phyloP scores from a whole-genome alignment of 2,113 vertebrate species.

The Polypterus bichir region DNA sequence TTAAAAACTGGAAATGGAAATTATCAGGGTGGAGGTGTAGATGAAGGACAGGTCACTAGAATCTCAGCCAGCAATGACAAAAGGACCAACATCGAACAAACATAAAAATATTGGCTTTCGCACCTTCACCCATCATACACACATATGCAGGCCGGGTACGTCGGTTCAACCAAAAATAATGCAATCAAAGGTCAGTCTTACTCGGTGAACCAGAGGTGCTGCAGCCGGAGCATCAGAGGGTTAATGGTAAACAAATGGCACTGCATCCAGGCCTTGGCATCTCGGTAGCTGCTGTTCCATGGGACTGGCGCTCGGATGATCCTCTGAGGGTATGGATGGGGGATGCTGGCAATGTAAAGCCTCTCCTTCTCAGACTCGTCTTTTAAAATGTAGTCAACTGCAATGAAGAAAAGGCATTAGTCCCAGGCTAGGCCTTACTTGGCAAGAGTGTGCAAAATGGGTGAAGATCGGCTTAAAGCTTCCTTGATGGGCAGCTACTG shows the following conservation, averaged over 20 bases:
- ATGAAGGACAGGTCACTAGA: too few species aligned
- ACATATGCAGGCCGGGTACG: too few species aligned
- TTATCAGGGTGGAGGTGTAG: too few species aligned
- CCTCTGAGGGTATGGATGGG: conserved; percentile 51
- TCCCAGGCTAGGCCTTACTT: neutral
- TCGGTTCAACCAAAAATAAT: too few species aligned
- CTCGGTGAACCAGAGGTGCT: conserved; percentile 67
- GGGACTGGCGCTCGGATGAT: conserved; percentile 68
- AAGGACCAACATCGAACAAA: too few species aligned
- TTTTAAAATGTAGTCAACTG: conserved; percentile 80
- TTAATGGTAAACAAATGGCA: conserved; percentile 59
- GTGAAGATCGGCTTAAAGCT: too few species aligned
- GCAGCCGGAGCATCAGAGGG: conserved; percentile 58
- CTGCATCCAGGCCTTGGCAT: conserved; percentile 50
- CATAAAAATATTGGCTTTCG: too few species aligned
- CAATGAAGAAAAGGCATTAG: conserved; percentile 4
- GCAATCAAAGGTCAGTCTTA: conserved; percentile 30
- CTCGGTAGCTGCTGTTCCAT: conserved; percentile 50
- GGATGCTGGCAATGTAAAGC: conserved; percentile 59
- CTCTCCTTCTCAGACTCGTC: conserved; percentile 63
- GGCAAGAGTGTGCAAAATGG: too few species aligned
- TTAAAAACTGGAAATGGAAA: too few species aligned
- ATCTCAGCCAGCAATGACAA: too few species aligned
- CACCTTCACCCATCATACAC: too few species aligned
- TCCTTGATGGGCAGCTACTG: too few species aligned